Conservation (phyloP, 1,140 invertebrate species). For the Nixonia krombeini region DNA sequence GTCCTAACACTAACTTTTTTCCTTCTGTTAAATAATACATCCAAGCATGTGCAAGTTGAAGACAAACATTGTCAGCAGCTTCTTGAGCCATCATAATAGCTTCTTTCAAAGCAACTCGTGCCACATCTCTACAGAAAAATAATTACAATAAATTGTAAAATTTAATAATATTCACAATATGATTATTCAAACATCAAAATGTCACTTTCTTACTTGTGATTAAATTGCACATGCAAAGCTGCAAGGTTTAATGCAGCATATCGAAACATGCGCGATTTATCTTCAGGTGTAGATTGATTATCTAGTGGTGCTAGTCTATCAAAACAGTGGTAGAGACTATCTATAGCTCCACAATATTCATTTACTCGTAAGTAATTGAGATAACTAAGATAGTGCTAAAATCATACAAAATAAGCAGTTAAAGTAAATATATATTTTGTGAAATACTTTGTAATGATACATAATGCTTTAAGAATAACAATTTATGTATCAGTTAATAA, state of each 20-base stretch:
- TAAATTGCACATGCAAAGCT: conserved; percentile 88
- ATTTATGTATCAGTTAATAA: too few relatives aligned
- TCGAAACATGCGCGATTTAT: conserved; percentile 82
- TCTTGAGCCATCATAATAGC: conserved; percentile 90
- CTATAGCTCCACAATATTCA: conserved; percentile 88
- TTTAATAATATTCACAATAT: background rate
- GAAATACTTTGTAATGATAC: too few relatives aligned
- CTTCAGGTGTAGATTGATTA: conserved; percentile 73
- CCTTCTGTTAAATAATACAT: conserved; percentile 77
- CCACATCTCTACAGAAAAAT: conserved; percentile 76
- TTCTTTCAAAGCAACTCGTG: conserved; percentile 84
- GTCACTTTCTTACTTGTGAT: conserved; percentile 79
- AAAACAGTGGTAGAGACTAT: conserved; percentile 88
- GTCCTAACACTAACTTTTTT: conserved; percentile 62
- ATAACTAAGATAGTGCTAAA: conserved; percentile 91
- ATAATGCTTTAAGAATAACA: too few relatives aligned
- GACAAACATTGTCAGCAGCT: conserved; percentile 85
- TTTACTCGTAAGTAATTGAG: conserved; percentile 89
- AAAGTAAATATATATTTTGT: too few relatives aligned
- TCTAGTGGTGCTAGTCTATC: conserved; percentile 78
- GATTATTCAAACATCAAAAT: conserved; percentile 3
- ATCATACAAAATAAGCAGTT: conserved; percentile 53
- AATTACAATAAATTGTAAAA: conserved; percentile 7
- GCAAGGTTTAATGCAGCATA: conserved; percentile 93
- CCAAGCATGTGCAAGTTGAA: conserved; percentile 89